Percentiles rank a stretch among this genome's conserved stretches.
phyloP scores from a whole-genome alignment of 2,888 invertebrate genomes.

The Dryomyza anilis region DNA sequence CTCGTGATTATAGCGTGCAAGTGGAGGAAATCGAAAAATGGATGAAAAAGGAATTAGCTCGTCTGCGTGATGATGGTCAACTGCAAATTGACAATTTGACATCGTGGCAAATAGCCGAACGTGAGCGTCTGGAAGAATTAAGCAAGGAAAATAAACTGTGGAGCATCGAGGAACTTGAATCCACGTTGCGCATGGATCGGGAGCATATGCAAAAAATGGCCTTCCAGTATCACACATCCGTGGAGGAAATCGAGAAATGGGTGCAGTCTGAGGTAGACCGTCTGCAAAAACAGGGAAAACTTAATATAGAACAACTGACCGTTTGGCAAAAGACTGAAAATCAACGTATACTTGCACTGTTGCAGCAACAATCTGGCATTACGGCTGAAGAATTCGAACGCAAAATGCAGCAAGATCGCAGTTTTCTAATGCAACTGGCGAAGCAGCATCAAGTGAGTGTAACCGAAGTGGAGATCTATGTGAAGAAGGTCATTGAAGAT shows the following conservation, averaged over 20 bases:
- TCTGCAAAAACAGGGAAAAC: conserved; percentile 49
- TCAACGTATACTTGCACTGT: conserved; percentile 47
- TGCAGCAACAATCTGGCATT: conserved; percentile 52
- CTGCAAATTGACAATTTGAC: conserved; percentile 55
- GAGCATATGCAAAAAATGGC: conserved; percentile 56
- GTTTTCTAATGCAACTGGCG: conserved; percentile 48
- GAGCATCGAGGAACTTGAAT: conserved; percentile 53
- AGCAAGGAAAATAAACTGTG: conserved; percentile 50
- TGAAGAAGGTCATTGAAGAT: conserved; percentile 53
- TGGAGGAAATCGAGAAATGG: conserved; percentile 59
- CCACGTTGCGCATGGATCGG: conserved; percentile 50
- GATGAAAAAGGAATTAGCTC: conserved; percentile 54
- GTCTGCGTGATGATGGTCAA: conserved; percentile 54
- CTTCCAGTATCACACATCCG: conserved; percentile 55
- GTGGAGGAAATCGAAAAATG: conserved; percentile 55
- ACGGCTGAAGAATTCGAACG: conserved; percentile 52
- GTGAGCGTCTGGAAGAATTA: conserved; percentile 48
- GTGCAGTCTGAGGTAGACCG: conserved; percentile 52
- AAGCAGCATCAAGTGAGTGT: conserved; percentile 53
- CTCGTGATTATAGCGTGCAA: conserved; percentile 55
- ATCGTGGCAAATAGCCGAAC: conserved; percentile 54
- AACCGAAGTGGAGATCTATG: conserved; percentile 52
- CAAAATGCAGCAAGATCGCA: conserved; percentile 52
- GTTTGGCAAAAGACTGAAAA: conserved; percentile 55
- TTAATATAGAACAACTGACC: conserved; percentile 52